A percentile compares a stretch with the other conserved stretches of the same genome.
Conservation (phyloP, 2,888 invertebrate species). For the Caenorhabditis sp. region DNA sequence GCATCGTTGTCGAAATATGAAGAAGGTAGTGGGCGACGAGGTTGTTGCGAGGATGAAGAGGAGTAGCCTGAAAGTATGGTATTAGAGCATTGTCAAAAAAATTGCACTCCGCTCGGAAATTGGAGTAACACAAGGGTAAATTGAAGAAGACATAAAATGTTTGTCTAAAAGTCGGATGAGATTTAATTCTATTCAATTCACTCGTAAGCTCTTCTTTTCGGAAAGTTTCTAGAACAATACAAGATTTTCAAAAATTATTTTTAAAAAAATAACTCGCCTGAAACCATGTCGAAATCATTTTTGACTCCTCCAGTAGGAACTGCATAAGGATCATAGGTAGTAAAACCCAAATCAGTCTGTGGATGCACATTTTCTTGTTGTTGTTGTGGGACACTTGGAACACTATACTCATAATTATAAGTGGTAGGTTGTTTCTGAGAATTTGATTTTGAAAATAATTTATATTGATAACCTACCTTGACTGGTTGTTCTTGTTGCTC, state of each 20-base stretch:
- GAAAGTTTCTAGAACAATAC: neutral
- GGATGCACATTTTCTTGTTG: neutral
- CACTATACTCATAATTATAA: neutral
- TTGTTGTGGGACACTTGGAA: neutral
- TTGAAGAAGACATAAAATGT: too few relatives aligned
- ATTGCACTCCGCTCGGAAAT: too few relatives aligned
- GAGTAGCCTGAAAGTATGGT: neutral
- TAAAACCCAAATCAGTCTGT: neutral
- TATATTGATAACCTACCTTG: neutral
- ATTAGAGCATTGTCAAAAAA: too few relatives aligned
- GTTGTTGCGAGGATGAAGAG: neutral
- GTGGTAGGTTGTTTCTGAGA: neutral
- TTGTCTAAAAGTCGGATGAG: too few relatives aligned
- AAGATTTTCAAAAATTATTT: too few relatives aligned
- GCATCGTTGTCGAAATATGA: constrained; percentile 10
- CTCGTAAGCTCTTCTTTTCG: too few relatives aligned
- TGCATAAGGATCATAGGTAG: neutral
- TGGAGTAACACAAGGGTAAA: too few relatives aligned
- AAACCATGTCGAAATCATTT: constrained; percentile 6
- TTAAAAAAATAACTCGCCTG: neutral
- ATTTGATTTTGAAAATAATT: neutral
- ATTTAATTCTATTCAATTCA: too few relatives aligned
- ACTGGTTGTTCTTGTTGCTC: neutral
- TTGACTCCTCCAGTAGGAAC: neutral
- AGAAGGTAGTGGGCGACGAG: constrained; percentile 11